Percentiles rank a stretch among this genome's conserved stretches.
These are phyloP conservation scores for Melanerpes aurifrons DNA, from an alignment of 2,113 vertebrate species.

Conservation along the genomic window DNA sequence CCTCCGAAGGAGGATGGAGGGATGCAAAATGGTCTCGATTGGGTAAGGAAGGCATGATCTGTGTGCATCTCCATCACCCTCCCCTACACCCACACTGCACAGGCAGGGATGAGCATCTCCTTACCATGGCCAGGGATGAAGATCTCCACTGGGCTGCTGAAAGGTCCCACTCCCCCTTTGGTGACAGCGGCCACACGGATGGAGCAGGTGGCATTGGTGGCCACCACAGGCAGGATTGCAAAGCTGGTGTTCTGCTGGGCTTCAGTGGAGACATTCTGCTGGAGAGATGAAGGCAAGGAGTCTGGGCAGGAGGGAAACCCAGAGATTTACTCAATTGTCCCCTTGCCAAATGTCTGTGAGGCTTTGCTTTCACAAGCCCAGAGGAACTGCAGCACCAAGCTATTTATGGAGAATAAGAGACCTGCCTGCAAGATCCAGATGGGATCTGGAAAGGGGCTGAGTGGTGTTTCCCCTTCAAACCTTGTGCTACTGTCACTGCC, in stretches of 20 bases:
- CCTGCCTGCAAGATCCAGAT: not conserved
- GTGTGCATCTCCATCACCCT: fast-evolving
- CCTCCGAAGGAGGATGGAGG: not conserved
- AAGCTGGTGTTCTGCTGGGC: not conserved
- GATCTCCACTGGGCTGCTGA: conserved; percentile 79
- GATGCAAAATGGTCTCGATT: not conserved
- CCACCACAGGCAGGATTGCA: conserved; percentile 57
- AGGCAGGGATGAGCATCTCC: not conserved
- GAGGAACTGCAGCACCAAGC: not conserved
- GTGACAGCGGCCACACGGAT: conserved; percentile 87
- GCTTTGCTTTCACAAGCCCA: not conserved
- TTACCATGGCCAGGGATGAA: conserved; percentile 84
- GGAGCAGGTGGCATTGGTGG: conserved; percentile 85
- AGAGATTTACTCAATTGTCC: not conserved
- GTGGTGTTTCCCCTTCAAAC: not conserved
- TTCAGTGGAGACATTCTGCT: conserved; percentile 49
- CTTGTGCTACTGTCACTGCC: not conserved
- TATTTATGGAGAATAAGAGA: conserved; percentile 27
- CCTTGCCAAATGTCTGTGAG: not conserved
- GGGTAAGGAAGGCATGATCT: not conserved
- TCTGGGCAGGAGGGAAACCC: not conserved
- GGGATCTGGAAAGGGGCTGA: not conserved
- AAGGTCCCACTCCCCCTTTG: conserved; percentile 85
- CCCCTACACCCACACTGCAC: fast-evolving
- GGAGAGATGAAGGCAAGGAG: not conserved